Percentiles rank a stretch among this genome's conserved stretches.
phyloP scores from a whole-genome alignment of 2,888 invertebrate genomes.

The Bugula neritina region DNA sequence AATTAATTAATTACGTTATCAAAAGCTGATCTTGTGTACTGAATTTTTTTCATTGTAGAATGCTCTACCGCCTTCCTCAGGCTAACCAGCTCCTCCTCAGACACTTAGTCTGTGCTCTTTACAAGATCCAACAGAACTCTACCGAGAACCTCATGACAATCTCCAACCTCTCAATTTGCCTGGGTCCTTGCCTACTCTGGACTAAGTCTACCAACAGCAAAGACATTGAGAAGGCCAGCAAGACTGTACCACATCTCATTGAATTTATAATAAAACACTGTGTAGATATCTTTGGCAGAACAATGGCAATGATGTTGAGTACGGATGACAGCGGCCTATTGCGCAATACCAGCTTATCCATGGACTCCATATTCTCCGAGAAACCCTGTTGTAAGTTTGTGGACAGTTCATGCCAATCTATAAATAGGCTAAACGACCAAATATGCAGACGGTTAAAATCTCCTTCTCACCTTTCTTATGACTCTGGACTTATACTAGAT shows the following conservation, averaged over 20 bases:
- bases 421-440: slow-evolving; percentile 4
- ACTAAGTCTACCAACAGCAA: not conserved
- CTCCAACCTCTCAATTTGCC: slow-evolving; percentile 78
- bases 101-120: slow-evolving; percentile 74
- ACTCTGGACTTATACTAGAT: slow-evolving; percentile 16
- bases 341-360: not conserved
- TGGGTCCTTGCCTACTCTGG: slow-evolving; percentile 78
- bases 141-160: slow-evolving; percentile 75
- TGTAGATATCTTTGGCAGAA: slow-evolving; percentile 69
- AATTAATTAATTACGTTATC: no score
- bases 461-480: not conserved
- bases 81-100: slow-evolving; percentile 71
- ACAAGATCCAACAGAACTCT: slow-evolving; percentile 70
- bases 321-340: not conserved
- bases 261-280: slow-evolving; percentile 75
- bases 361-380: slow-evolving; percentile 16
- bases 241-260: slow-evolving; percentile 55
- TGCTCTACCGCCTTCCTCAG: slow-evolving; percentile 63
- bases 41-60: no score
- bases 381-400: not conserved
- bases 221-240: slow-evolving; percentile 23
- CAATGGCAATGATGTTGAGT: slow-evolving; percentile 64
- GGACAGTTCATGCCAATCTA: not conserved
- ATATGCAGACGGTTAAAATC: not conserved
- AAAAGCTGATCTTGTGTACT: no score